Evolutionary conservation across 1,140 invertebrate genomes (phyloP), one percentile per base, ranked within the genome.

Genomic region (Teleopsis dalmanni): DNA sequence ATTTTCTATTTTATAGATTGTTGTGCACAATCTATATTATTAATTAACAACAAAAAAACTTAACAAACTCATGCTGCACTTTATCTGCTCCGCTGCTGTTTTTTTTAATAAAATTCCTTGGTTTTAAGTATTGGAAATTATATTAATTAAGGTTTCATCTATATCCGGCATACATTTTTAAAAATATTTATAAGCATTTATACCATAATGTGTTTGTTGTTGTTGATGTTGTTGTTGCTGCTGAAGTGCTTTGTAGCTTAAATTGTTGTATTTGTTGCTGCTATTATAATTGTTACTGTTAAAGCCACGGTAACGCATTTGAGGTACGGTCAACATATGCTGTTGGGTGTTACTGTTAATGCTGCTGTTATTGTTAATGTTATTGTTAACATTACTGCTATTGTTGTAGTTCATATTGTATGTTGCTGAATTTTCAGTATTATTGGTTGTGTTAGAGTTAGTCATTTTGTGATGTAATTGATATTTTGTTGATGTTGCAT

Each of bases 401-500:
- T 22, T 45, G 47, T 29, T 49, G 34, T 43, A 48, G 47, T 14
- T 48, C 50, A 36, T 48, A 33, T 37, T 50, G 48, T 21, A 16
- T 51, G 37, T 16, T 47, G 50, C 29, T 35, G 33, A 41, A 55
- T 52, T 55, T 56, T 51, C 18, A 41, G 18, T 43, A 33, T 42
- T 49, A 16, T 31, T 52, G 54, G 31, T 54, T 35, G 31, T 54
- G 47, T 33, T 52, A 36, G 16, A 56, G 49, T 35, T 53, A 49
- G 34, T 56, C 33, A 5, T 48, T 35, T 45, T 53, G 48, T 27
- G 22, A 40, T 53, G 43, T 29, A 31, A 36, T 25, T 52, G 53
- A 25, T 48, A 37, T 43, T 31, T 21, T 31, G 7, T 25, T 40
- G 23, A 10, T 57, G 47, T 47, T 62, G 58, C 50, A 57, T 59